These are phyloP conservation scores for Drosophila leonis DNA, from an alignment of 2,888 invertebrate species.

Conservation along the genomic window DNA sequence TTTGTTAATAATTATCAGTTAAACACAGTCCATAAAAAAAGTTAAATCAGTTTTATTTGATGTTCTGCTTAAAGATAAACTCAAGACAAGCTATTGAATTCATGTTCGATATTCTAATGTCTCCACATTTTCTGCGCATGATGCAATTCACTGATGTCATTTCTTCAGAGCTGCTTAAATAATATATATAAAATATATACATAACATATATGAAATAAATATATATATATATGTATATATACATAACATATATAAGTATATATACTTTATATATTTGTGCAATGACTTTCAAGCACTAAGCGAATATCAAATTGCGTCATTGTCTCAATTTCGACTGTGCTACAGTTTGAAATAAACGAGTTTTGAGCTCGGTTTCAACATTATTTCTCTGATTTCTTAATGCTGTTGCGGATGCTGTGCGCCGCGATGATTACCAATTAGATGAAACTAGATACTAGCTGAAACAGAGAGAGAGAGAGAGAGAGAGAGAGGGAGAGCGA, in stretches of 20 bases:
- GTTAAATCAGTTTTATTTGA: neutral
- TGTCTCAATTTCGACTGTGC: constrained; percentile 14
- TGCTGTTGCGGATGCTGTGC: constrained; percentile 20
- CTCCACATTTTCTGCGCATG: constrained; percentile 13
- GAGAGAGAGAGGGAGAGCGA: neutral
- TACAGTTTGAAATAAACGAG: constrained; percentile 36
- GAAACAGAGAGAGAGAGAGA: neutral
- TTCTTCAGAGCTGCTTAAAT: constrained; percentile 2
- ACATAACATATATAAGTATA: constrained; percentile 6
- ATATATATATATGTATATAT: constrained; percentile 25
- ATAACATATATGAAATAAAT: neutral
- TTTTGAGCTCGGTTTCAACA: constrained; percentile 58
- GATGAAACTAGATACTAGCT: constrained; percentile 40
- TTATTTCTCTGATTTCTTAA: constrained; percentile 34
- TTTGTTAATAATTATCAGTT: neutral
- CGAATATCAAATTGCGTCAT: constrained; percentile 45
- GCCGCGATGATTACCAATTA: constrained; percentile 63
- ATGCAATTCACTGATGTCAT: constrained; percentile 61
- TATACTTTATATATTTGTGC: constrained; percentile 35
- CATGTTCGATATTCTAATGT: constrained; percentile 6
- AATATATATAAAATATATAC: neutral
- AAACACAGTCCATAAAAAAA: neutral
- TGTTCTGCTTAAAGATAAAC: neutral
- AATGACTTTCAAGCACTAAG: constrained; percentile 44
- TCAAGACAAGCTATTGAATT: neutral